Evolutionary conservation across 2,797 vertebrate genomes (phyloP).

Genomic region (Botia kubotai): DNA sequence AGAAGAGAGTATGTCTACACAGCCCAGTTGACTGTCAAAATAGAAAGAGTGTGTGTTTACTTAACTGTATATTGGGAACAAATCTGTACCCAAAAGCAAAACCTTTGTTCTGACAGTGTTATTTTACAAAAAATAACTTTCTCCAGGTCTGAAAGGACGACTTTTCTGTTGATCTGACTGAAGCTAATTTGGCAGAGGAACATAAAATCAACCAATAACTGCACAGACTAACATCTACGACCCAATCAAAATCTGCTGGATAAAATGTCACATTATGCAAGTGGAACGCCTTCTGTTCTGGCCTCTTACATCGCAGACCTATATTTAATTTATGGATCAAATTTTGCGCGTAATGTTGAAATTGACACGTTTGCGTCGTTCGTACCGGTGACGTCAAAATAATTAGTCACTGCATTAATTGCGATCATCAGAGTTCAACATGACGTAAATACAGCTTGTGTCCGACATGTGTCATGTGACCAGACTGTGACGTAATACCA

Average conservation of each 20-base stretch:
- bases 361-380: no score
- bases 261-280: background rate
- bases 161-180: background rate
- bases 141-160: background rate
- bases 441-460: background rate
- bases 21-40: conserved; percentile 38
- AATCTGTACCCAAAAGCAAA: no score
- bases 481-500: background rate
- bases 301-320: no score
- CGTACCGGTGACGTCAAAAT: background rate
- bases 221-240: background rate
- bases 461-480: background rate
- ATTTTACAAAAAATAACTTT: background rate
- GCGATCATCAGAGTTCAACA: background rate
- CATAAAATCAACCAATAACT: background rate
- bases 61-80: background rate
- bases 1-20: conserved; percentile 25
- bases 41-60: conserved; percentile 2
- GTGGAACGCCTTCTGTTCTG: no score
- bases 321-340: no score
- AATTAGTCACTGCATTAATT: background rate
- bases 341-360: background rate
- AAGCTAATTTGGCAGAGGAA: background rate
- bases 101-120: no score
- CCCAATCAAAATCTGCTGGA: background rate